Conservation (phyloP, 2,113 vertebrate genomes). For the Seriola rivoliana region DNA sequence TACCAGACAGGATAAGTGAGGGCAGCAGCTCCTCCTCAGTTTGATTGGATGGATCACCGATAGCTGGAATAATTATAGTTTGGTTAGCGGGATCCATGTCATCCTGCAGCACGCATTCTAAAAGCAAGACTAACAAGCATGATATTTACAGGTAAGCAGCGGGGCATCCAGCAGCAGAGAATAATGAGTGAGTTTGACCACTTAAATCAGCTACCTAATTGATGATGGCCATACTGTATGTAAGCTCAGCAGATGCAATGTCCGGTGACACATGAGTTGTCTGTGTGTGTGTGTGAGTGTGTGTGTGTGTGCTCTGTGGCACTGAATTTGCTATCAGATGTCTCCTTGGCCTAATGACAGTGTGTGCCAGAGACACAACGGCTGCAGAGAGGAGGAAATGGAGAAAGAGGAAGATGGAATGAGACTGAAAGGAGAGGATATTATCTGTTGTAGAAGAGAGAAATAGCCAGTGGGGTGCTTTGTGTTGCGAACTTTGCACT, state of each 20-base stretch:
- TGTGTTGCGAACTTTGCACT: not conserved
- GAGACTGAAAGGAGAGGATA: slow-evolving; percentile 42
- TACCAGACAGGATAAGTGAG: slow-evolving; percentile 2
- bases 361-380: slow-evolving; percentile 37
- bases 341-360: slow-evolving; percentile 46
- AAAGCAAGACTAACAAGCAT: slow-evolving; percentile 57
- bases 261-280: not conserved
- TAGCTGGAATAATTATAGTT: slow-evolving; percentile 28
- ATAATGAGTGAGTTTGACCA: slow-evolving; percentile 46
- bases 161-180: slow-evolving; percentile 17
- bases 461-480: not conserved
- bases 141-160: slow-evolving; percentile 51
- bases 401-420: slow-evolving; percentile 20
- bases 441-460: slow-evolving; percentile 30
- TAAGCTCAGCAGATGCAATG: slow-evolving; percentile 9
- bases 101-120: slow-evolving; percentile 1
- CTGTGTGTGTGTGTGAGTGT: slow-evolving; percentile 12
- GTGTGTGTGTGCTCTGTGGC: slow-evolving; percentile 23
- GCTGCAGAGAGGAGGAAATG: slow-evolving; percentile 48
- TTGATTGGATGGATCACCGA: slow-evolving; percentile 17
- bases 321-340: slow-evolving; percentile 42
- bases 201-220: slow-evolving; percentile 47
- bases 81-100: not conserved
- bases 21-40: slow-evolving; percentile 13
- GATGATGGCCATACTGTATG: slow-evolving; percentile 25